Conservation (phyloP, 2,888 invertebrate genomes). For the Empis stercorea region DNA sequence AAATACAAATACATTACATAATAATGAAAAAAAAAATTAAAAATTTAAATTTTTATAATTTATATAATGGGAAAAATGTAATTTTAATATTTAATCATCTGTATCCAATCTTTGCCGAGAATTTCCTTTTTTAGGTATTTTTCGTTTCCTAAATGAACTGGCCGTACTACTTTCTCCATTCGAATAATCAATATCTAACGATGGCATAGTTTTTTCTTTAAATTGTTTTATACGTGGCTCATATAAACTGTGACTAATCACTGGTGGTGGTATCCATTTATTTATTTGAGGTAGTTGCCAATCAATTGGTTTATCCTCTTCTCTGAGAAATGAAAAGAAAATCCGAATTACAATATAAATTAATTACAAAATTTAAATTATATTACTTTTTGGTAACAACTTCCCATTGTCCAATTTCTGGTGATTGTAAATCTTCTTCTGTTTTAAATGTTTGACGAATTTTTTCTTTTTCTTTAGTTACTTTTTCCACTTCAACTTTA, state of each 20-base stretch:
- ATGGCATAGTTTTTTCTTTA: slow-evolving; percentile 30
- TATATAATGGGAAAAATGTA: no score
- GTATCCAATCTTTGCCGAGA: slow-evolving; percentile 24
- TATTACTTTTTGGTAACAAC: slow-evolving; percentile 50
- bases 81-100: slow-evolving; percentile 18
- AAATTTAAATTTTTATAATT: no score
- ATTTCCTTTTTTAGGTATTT: slow-evolving; percentile 30
- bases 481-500: slow-evolving; percentile 22
- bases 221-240: slow-evolving; percentile 33
- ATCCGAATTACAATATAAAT: no score
- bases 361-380: slow-evolving; percentile 3
- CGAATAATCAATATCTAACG: slow-evolving; percentile 17
- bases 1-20: no score
- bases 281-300: slow-evolving; percentile 54
- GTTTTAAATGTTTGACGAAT: slow-evolving; percentile 39
- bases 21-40: no score
- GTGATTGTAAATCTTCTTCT: slow-evolving; percentile 39
- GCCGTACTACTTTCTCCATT: slow-evolving; percentile 15
- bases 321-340: no score
- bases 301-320: slow-evolving; percentile 45
- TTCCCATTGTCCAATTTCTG: slow-evolving; percentile 68
- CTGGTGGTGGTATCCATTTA: slow-evolving; percentile 18
- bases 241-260: slow-evolving; percentile 17
- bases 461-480: slow-evolving; percentile 29
- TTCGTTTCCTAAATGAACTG: slow-evolving; percentile 31